Percentiles rank a stretch among this genome's conserved stretches.
Conservation (phyloP, 30 jellyfish, hydroid and myxozoan species). For the Hydractinia symbiolongicarpus region DNA sequence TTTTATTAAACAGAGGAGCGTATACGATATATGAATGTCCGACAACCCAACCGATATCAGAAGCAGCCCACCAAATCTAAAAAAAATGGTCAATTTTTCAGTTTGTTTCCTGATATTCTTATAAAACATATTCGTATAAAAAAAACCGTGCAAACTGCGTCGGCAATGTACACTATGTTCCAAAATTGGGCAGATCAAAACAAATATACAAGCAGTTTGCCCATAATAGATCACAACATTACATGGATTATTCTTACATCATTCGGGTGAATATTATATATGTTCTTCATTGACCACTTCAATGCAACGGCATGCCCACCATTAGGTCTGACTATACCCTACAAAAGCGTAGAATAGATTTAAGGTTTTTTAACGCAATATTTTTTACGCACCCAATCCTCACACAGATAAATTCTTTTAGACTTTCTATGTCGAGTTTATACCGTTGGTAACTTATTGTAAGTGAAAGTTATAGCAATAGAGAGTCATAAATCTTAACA, state of each 20-base stretch:
- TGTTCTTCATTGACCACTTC: conserved; percentile 87
- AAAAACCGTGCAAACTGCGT: too few relatives aligned
- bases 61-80: conserved; percentile 96
- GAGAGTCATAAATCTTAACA: too few relatives aligned
- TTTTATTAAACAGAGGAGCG: conserved; percentile 90
- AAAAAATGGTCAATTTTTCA: background rate
- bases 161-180: too few relatives aligned
- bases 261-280: conserved; percentile 49
- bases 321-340: conserved; percentile 83
- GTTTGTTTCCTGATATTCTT: too few relatives aligned
- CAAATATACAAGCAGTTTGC: too few relatives aligned
- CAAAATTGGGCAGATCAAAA: too few relatives aligned
- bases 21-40: conserved; percentile 92
- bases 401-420: background rate
- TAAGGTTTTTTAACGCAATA: background rate
- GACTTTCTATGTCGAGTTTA: background rate
- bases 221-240: background rate
- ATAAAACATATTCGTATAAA: too few relatives aligned
- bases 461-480: too few relatives aligned
- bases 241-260: conserved; percentile 46
- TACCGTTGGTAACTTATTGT: background rate
- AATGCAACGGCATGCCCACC: conserved; percentile 98
- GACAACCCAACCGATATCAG: conserved; percentile 98
- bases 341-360: background rate
- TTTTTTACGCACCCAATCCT: background rate